These are phyloP conservation scores for Erebia aethiops DNA, from an alignment of 2,888 invertebrate species.

Conservation along the genomic window DNA sequence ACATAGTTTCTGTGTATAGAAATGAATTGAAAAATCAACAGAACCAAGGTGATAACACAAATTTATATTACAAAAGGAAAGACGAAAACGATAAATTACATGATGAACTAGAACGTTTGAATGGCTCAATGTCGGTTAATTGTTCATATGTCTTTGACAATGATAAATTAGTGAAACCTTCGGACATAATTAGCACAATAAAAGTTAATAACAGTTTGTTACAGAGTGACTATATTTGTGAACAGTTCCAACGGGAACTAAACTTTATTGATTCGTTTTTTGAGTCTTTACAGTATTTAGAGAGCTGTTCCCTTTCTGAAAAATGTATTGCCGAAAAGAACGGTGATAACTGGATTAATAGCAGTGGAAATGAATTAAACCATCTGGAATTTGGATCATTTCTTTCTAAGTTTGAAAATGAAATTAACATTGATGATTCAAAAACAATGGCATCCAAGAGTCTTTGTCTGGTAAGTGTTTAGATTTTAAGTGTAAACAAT, in stretches of 20 bases:
- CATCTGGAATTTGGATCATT: slow-evolving; percentile 62
- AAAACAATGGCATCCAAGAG: slow-evolving; percentile 79
- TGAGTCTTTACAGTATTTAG: slow-evolving; percentile 75
- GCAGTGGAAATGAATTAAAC: slow-evolving; percentile 55
- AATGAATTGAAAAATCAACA: slow-evolving; percentile 49
- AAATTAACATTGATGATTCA: slow-evolving; percentile 58
- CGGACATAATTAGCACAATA: slow-evolving; percentile 75
- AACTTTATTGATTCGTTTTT: slow-evolving; percentile 79
- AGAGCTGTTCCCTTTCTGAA: slow-evolving; percentile 63
- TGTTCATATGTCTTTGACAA: slow-evolving; percentile 58
- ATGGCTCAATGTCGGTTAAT: slow-evolving; percentile 57
- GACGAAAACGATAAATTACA: slow-evolving; percentile 42
- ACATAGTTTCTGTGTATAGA: slow-evolving; percentile 68
- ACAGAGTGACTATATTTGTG: slow-evolving; percentile 65
- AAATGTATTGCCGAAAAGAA: slow-evolving; percentile 58
- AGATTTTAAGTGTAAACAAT: slow-evolving; percentile 67
- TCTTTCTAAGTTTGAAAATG: slow-evolving; percentile 67
- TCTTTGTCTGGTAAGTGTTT: slow-evolving; percentile 79
- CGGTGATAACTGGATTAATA: slow-evolving; percentile 57
- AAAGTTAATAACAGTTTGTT: slow-evolving; percentile 62
- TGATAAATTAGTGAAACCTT: slow-evolving; percentile 72
- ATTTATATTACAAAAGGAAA: slow-evolving; percentile 18
- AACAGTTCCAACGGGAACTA: slow-evolving; percentile 75
- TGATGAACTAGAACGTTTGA: slow-evolving; percentile 42
- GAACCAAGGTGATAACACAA: slow-evolving; percentile 12